Base-by-base conservation (phyloP, 2,888 invertebrate species). In the Autographa gamma region DNA sequence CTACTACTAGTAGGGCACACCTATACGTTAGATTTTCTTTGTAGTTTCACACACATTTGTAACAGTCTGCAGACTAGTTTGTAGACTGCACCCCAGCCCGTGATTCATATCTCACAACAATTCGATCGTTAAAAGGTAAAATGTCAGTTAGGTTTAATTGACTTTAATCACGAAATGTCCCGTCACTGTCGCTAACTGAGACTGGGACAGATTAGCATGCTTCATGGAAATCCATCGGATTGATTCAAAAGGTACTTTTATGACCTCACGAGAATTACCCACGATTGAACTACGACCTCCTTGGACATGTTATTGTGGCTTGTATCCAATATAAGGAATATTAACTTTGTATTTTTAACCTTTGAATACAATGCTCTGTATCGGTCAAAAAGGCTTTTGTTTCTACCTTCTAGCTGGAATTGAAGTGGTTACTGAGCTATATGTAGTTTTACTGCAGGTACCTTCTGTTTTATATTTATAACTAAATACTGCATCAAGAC, bases 61-160 rank as follows among this genome's bases (percentile, higher is more conserved):
- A 48, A 16, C n/a, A 48, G n/a, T 48, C 16, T 7, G 48, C 7
- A 48, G 48, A 48, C 48, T n/a, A 48, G 48, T 48, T 48, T n/a
- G 7, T 48, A 56, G 54, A 11, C 54, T 56, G 54, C 54, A 25
- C 54, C 54, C 54, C 13, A 56, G 54, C 9, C 54, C 64, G 60
- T 73, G 69, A 80, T 32, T 74, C 77, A 72, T 64, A 60, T 71
- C 69, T 18, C 13, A 41, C 58, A 58, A 43, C 60, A 65, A 69
- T 65, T 34, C 19, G 31, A 41, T 74, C 34, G 62, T 73, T 60
- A 56, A 78, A 80, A 83, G 65, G 69, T 73, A 54, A 77, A 81
- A 82, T 82, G 80, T 81, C 80, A 78, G 77, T 71, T 79, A 82
- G 79, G 81, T 86, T 82, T 83, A 84, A 82, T 78, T 79, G 78